These are phyloP conservation scores for Rhimphoctona megacephalus DNA, from an alignment of 2,888 invertebrate species.

Conservation along the genomic window DNA sequence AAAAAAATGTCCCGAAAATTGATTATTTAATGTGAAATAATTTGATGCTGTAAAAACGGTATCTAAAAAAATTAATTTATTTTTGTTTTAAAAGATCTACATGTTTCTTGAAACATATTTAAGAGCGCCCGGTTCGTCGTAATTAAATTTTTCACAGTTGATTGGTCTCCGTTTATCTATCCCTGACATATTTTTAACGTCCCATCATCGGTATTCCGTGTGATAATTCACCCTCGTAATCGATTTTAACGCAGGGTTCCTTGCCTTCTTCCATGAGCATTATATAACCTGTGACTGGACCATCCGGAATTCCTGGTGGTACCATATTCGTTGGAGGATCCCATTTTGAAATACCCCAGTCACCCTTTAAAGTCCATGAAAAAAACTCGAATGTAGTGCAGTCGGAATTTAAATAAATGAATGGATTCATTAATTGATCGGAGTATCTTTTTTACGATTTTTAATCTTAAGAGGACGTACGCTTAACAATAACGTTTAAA, in stretches of 20 bases:
- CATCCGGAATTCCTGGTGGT: constrained; percentile 62
- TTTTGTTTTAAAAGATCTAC: not conserved
- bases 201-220: constrained; percentile 23
- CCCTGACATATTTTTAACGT: not conserved
- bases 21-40: not conserved
- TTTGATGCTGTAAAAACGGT: not conserved
- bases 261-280: constrained; percentile 58
- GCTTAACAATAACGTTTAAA: not conserved
- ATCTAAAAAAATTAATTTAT: not conserved
- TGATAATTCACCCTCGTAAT: constrained; percentile 39
- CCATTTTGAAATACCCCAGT: constrained; percentile 52
- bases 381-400: not conserved
- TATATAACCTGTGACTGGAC: constrained; percentile 8
- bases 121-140: not conserved
- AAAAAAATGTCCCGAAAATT: not conserved
- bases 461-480: not conserved
- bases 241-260: constrained; percentile 47
- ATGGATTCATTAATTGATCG: not conserved
- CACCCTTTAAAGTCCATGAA: constrained; percentile 45
- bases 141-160: not conserved
- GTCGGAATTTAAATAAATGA: not conserved
- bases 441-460: not conserved
- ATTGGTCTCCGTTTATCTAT: not conserved
- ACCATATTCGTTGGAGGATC: constrained; percentile 38
- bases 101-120: not conserved